Conservation (phyloP, 2,797 vertebrate species). For the Xenops minutus region DNA sequence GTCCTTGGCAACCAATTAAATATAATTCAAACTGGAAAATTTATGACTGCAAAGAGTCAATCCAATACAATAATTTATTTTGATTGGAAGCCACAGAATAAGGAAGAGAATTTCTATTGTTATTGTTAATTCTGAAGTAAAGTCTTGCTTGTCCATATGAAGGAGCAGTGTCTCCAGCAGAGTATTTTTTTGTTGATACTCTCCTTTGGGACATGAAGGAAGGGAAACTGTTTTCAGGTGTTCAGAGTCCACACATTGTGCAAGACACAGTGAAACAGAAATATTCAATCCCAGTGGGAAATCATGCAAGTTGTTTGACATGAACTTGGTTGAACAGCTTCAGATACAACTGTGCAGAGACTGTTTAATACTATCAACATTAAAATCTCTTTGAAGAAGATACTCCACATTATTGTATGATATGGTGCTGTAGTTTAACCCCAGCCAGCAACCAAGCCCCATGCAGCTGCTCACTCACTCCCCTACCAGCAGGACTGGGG, state of each 20-base stretch:
- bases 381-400: background rate
- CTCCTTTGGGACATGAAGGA: background rate
- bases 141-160: background rate
- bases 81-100: background rate
- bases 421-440: background rate
- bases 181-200: background rate
- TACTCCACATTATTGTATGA: background rate
- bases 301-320: background rate
- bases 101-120: background rate
- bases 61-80: background rate
- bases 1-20: background rate
- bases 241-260: background rate
- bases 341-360: background rate
- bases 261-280: background rate
- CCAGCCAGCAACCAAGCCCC: background rate
- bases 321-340: background rate
- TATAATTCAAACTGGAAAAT: background rate
- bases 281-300: background rate
- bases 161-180: background rate
- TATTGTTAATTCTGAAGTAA: background rate
- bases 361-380: background rate
- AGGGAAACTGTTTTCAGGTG: background rate
- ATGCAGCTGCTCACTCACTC: background rate
- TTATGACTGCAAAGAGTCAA: background rate
- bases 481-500: background rate